Evolutionary conservation across 2,888 invertebrate species (phyloP), one percentile per base, ranked within the genome.

Genomic region (Diploptera punctata): DNA sequence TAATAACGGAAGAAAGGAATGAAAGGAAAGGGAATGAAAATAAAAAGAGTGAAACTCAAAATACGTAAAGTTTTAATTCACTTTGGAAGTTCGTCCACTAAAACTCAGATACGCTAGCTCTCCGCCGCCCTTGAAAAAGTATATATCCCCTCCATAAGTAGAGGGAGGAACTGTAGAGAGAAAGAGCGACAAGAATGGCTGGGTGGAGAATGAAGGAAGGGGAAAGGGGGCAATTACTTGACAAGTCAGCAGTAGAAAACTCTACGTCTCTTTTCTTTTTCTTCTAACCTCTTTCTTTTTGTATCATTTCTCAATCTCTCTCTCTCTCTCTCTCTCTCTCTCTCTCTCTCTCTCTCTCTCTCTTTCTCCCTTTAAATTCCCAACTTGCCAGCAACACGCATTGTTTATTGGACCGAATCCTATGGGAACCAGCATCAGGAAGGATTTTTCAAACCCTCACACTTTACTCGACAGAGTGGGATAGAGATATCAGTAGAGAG

Each of bases 11-110:
- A n/a, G n/a, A n/a, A n/a, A n/a, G n/a, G n/a, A n/a, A n/a, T n/a
- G n/a, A n/a, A n/a, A n/a, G n/a, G n/a, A n/a, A n/a, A n/a, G n/a
- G n/a, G n/a, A n/a, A n/a, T n/a, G n/a, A n/a, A n/a, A n/a, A n/a
- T n/a, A n/a, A 3, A 29, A 29, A 18, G 44, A 29, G 57, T 10
- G 43, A 33, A 69, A 29, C 69, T 29, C 70, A 73, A 67, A 74
- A 74, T 69, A 60, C 72, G 38, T 33, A 72, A 74, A 74, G 74
- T 74, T 74, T 74, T 74, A 74, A 74, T 74, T 74, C 74, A 69
- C 70, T 74, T 70, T 72, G 61, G 44, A 74, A 74, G 67, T 73
- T 73, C 67, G 70, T 70, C 70, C 73, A 70, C 73, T 73, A 73
- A 70, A 47, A 47, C 44, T n/a, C 47, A 26, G 7, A 38, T 38